phyloP scores from a whole-genome alignment of 2,797 vertebrate species.

The Periparus ater region DNA sequence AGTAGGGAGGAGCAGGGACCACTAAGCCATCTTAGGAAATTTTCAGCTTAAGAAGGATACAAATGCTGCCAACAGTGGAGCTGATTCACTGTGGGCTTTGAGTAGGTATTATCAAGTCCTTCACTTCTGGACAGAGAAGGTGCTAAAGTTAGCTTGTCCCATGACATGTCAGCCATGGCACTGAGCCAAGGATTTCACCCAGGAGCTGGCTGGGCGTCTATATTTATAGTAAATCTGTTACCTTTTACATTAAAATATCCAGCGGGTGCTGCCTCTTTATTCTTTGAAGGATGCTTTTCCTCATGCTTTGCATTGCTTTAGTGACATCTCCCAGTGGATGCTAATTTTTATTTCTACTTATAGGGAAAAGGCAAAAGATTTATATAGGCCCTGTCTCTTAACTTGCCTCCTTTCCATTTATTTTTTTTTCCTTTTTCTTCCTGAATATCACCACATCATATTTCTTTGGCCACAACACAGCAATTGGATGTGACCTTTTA shows the following conservation, averaged over 20 bases:
- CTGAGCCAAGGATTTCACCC: not conserved
- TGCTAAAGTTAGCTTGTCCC: not conserved
- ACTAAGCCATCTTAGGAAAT: not conserved
- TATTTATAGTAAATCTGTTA: not conserved
- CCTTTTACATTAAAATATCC: not conserved
- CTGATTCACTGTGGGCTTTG: not conserved
- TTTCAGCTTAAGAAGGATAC: not conserved
- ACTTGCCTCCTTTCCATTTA: not conserved
- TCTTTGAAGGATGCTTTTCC: not conserved
- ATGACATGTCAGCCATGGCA: not conserved
- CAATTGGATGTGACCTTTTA: constrained; percentile 6
- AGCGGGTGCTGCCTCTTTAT: not conserved
- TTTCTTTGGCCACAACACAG: not conserved
- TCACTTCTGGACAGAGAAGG: not conserved
- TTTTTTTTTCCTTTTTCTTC: not conserved
- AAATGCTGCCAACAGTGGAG: not conserved
- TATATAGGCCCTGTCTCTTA: not conserved
- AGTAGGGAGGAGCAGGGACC: not conserved
- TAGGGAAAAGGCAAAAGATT: not conserved
- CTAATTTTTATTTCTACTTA: not conserved
- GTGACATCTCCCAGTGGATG: not conserved
- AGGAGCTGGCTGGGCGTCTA: not conserved
- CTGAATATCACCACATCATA: not conserved
- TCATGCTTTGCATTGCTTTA: not conserved
- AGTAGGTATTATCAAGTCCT: not conserved